Evolutionary conservation across 2,888 invertebrate genomes (phyloP).

Genomic region (Dynastes maya): DNA sequence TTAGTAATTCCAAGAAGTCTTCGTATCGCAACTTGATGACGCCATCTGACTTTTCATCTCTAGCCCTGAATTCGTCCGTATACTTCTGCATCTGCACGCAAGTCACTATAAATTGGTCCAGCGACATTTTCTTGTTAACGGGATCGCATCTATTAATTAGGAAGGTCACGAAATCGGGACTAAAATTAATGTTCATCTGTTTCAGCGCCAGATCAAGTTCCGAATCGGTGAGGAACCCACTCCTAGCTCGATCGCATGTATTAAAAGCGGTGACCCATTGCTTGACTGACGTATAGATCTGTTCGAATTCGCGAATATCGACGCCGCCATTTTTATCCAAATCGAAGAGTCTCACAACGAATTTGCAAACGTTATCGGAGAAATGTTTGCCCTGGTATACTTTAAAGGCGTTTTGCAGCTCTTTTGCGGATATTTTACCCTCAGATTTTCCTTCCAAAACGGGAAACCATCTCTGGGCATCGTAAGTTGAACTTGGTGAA

Average conservation of each 20-base stretch:
- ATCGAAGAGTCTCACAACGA: conserved; percentile 95
- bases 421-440: conserved; percentile 84
- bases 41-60: conserved; percentile 64
- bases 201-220: conserved; percentile 79
- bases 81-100: conserved; percentile 68
- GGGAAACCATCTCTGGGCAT: conserved; percentile 46
- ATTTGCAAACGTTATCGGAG: conserved; percentile 86
- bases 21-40: conserved; percentile 66
- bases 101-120: conserved; percentile 67
- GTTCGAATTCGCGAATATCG: conserved; percentile 87
- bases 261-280: conserved; percentile 91
- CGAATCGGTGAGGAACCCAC: conserved; percentile 86
- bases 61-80: conserved; percentile 66
- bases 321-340: conserved; percentile 87
- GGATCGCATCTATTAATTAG: conserved; percentile 82
- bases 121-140: conserved; percentile 71
- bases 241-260: conserved; percentile 87
- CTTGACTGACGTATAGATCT: conserved; percentile 89
- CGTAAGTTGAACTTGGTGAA: conserved; percentile 21
- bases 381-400: conserved; percentile 90
- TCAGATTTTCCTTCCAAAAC: conserved; percentile 48
- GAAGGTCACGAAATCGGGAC: conserved; percentile 84
- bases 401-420: conserved; percentile 87
- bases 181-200: conserved; percentile 83
- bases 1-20: conserved; percentile 71